Base-by-base conservation (phyloP, 2,888 invertebrate genomes). In the Oegoconia quadripuncta region DNA sequence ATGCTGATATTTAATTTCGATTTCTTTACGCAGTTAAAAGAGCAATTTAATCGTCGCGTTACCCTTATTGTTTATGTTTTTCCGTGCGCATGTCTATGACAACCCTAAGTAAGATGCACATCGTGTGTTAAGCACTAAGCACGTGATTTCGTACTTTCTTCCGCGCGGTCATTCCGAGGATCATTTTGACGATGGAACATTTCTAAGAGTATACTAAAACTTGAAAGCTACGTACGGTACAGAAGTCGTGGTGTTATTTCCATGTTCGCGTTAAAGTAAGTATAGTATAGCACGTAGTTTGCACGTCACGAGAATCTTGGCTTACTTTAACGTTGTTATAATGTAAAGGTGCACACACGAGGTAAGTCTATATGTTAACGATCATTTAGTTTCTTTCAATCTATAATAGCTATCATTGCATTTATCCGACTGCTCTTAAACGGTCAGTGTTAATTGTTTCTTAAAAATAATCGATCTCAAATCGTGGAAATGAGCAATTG, bases 301-400 rank as follows among this genome's bases (percentile, higher is more conserved):
- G 38, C 46, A 46, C 42, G 42, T 45, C 48, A 55, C 49, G 49
- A 48, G 41, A 42, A 42, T 46, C 46, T 50, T 26, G 38, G 28
- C 33, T 39, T 39, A 43, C 38, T 40, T 33, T 16, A 27, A 35
- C 42, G 33, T 46, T 41, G 45, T 48, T 42, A 41, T 38, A 37
- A 41, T 27, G 18, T 44, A 35, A 48, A 39, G 46, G 34, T 13
- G 12, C 17, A n/a, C 27, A 17, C 28, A 40, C 41, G 30, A 25
- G 3, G 6, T 25, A 8, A 23, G n/a, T 23, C 7, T n/a, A 3
- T 6, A 23, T 23, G 7, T n/a, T n/a, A 23, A 3, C 3, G 7
- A 3, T 6, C 23, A 23, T n/a, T 23, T 3, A 23, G 9, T 8
- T 9, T n/a, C 3, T 3, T 23, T 22, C 22, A 22, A 22, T 9